phyloP scores from a whole-genome alignment of 1,140 invertebrate genomes.

The Idris sp. region DNA sequence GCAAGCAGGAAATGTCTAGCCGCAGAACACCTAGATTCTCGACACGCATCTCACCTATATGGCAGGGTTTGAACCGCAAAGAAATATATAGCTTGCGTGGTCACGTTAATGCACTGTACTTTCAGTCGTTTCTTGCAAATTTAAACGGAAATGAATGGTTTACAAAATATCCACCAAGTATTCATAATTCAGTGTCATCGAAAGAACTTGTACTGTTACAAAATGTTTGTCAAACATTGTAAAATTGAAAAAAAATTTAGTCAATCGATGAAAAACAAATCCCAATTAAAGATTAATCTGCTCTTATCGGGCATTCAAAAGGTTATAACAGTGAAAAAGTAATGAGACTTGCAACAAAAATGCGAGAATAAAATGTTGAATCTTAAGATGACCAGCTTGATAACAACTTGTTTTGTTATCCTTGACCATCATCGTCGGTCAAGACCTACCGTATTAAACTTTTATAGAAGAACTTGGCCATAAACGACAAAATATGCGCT shows the following conservation, averaged over 20 bases:
- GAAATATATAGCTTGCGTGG: slow-evolving; percentile 24
- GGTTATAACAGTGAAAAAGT: slow-evolving; percentile 71
- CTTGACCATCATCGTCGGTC: slow-evolving; percentile 12
- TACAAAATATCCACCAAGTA: too few relatives aligned
- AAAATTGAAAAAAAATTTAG: too few relatives aligned
- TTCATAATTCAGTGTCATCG: too few relatives aligned
- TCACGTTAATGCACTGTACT: slow-evolving; percentile 5
- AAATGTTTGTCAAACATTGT: too few relatives aligned
- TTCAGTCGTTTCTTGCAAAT: slow-evolving; percentile 6
- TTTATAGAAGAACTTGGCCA: background rate
- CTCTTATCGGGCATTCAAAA: slow-evolving; percentile 61
- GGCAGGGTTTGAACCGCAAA: slow-evolving; percentile 33
- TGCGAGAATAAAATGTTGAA: slow-evolving; percentile 4
- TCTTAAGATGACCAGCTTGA: slow-evolving; percentile 25
- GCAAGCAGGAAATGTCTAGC: slow-evolving; percentile 50
- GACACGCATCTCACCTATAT: slow-evolving; percentile 44
- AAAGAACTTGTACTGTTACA: slow-evolving; percentile 3
- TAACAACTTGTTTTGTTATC: slow-evolving; percentile 43
- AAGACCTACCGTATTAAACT: background rate
- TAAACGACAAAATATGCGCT: slow-evolving; percentile 10
- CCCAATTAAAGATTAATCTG: background rate
- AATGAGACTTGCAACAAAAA: slow-evolving; percentile 14
- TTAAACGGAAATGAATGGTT: too few relatives aligned
- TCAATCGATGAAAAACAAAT: too few relatives aligned
- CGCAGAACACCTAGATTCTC: slow-evolving; percentile 46